Conservation (phyloP, 2,113 vertebrate genomes). For the Scolopax mira region DNA sequence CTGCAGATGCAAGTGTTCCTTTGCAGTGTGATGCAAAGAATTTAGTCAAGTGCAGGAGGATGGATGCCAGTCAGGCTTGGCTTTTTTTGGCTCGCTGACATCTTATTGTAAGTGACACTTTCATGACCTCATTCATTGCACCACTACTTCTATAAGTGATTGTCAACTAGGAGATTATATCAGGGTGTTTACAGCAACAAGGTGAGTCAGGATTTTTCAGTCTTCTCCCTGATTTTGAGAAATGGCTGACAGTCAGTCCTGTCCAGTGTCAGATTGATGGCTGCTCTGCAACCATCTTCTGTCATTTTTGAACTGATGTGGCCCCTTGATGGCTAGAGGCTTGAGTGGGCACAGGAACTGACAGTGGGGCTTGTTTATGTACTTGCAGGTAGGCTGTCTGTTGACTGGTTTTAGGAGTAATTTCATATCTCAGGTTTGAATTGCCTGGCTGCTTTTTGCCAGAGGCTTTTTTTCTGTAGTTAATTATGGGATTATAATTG, state of each 20-base stretch:
- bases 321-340: neutral
- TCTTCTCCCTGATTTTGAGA: neutral
- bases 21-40: neutral
- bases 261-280: neutral
- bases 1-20: neutral
- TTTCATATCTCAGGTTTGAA: neutral
- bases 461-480: slow-evolving; percentile 20
- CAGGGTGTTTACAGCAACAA: neutral
- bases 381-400: neutral
- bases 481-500: slow-evolving; percentile 65
- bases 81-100: neutral
- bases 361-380: neutral
- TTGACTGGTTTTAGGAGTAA: neutral
- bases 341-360: neutral
- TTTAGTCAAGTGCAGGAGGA: neutral
- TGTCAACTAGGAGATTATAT: slow-evolving; percentile 7
- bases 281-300: neutral
- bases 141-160: slow-evolving; percentile 4
- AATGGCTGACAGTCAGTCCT: neutral
- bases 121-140: slow-evolving; percentile 38
- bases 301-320: neutral
- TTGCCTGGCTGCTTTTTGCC: slow-evolving; percentile 3
- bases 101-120: slow-evolving; percentile 47
- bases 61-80: neutral
- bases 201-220: neutral